Percentiles rank a stretch among this genome's conserved stretches.
Conservation (phyloP, 2,888 invertebrate species). For the Lasioglossum zephyrum region DNA sequence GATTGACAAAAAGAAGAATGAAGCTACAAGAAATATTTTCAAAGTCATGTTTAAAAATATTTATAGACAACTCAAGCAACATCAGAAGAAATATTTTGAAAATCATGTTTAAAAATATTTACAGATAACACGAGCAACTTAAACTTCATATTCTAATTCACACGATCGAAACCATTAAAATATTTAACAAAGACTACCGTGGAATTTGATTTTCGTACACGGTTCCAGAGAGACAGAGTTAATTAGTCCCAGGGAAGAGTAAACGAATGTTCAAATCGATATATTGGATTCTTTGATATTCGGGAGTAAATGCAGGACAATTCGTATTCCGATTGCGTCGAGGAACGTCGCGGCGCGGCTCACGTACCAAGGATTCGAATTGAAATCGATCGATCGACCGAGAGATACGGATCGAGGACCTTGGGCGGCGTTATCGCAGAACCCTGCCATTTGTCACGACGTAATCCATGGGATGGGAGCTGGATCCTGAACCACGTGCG, state of each 20-base stretch:
- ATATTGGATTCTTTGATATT: slow-evolving; percentile 8
- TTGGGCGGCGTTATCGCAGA: slow-evolving; percentile 64
- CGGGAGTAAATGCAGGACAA: neutral
- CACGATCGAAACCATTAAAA: neutral
- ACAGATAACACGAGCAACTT: neutral
- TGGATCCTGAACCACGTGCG: slow-evolving; percentile 50
- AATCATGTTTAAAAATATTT: too few species aligned
- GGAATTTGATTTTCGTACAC: neutral
- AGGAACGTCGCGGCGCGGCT: slow-evolving; percentile 25
- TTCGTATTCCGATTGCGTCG: slow-evolving; percentile 26
- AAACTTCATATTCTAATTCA: neutral
- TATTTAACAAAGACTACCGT: neutral
- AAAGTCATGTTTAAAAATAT: too few species aligned
- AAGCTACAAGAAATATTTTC: too few species aligned
- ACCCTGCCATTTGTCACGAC: slow-evolving; percentile 72
- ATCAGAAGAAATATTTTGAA: too few species aligned
- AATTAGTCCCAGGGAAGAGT: neutral
- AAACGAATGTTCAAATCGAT: neutral
- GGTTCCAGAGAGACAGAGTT: neutral
- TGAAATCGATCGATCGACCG: slow-evolving; percentile 69
- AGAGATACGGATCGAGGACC: slow-evolving; percentile 61
- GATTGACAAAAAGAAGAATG: too few species aligned
- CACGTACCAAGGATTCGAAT: slow-evolving; percentile 54
- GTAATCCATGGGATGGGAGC: slow-evolving; percentile 66
- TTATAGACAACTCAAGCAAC: too few species aligned